phyloP scores from a whole-genome alignment of 2,888 invertebrate species.

The Apantesis nais region DNA sequence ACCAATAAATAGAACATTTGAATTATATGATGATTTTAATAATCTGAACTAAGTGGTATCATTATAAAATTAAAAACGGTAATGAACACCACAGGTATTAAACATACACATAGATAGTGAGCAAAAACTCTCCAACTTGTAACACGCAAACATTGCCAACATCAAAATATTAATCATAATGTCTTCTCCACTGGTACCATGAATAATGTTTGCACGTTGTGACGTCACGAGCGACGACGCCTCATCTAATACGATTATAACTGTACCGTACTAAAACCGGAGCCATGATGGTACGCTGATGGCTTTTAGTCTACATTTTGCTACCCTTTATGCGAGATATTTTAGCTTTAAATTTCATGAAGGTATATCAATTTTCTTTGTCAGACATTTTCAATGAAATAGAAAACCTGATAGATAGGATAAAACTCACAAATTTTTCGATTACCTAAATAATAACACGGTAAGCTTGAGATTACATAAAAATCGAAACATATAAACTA shows the following conservation, averaged over 20 bases:
- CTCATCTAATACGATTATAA: slow-evolving; percentile 74
- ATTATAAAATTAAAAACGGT: background rate
- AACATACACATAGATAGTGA: background rate
- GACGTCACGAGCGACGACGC: slow-evolving; percentile 52
- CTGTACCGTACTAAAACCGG: slow-evolving; percentile 55
- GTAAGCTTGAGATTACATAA: too few species aligned
- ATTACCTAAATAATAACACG: too few species aligned
- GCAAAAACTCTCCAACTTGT: background rate
- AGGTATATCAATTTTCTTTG: background rate
- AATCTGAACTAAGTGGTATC: background rate
- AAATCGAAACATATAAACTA: too few species aligned
- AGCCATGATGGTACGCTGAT: slow-evolving; percentile 42
- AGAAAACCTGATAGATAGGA: background rate
- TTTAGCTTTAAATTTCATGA: slow-evolving; percentile 40
- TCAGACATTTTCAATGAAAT: slow-evolving; percentile 3
- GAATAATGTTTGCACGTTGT: slow-evolving; percentile 31
- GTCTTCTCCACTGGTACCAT: slow-evolving; percentile 24
- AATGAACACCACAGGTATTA: background rate
- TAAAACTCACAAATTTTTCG: background rate
- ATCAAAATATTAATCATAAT: slow-evolving; percentile 22
- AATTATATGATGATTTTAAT: background rate
- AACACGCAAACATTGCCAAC: slow-evolving; percentile 1
- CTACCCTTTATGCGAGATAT: slow-evolving; percentile 41
- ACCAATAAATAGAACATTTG: background rate
- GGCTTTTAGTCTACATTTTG: slow-evolving; percentile 53